Evolutionary conservation across 2,113 vertebrate genomes (phyloP).

Genomic region (Peromyscus maniculatus): DNA sequence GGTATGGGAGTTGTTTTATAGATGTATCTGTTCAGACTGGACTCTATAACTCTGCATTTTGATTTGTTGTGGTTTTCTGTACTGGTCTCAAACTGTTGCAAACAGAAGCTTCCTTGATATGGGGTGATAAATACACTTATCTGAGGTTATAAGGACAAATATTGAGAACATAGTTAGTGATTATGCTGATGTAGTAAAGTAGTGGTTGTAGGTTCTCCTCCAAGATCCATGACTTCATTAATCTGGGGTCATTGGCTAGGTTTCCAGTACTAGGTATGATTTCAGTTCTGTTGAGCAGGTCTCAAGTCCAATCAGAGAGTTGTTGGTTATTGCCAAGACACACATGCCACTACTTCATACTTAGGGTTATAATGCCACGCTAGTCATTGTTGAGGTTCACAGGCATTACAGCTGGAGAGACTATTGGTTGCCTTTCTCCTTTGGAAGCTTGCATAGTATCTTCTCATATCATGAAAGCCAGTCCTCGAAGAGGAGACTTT

Average conservation of each 20-base stretch:
- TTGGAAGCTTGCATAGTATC: background rate
- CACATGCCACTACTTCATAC: background rate
- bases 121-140: background rate
- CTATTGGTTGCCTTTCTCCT: background rate
- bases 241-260: background rate
- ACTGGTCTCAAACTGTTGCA: background rate
- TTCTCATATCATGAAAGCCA: background rate
- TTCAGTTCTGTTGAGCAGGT: background rate
- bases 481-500: background rate
- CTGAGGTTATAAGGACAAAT: background rate
- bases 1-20: background rate
- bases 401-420: background rate
- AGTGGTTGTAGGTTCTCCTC: too few species aligned
- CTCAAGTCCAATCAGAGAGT: background rate
- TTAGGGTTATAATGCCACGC: background rate
- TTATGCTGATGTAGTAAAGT: background rate
- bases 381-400: background rate
- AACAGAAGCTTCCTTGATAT: background rate
- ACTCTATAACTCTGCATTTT: background rate
- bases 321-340: background rate
- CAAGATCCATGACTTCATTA: background rate
- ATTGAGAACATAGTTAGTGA: too few species aligned
- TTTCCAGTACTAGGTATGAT: background rate
- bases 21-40: background rate
- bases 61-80: background rate